Evolutionary conservation across 2,113 vertebrate species (phyloP), one percentile per base, ranked within the genome.

Genomic region (Apteryx owenii): DNA sequence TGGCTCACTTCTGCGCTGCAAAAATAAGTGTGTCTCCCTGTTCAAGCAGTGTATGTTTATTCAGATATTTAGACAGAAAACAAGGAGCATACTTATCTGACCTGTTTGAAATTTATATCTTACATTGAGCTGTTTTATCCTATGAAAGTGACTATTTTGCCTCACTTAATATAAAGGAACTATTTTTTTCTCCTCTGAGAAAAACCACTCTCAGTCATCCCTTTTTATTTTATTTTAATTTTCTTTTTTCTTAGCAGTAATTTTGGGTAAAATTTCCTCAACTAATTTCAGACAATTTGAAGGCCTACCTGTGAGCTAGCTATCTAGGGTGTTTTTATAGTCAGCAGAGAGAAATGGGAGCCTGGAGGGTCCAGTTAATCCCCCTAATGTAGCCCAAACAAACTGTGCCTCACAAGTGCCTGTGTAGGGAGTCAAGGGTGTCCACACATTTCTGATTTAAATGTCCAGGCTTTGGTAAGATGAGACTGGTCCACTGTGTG

Each of bases 391-490:
- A 22, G 19, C 17, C 33, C 71, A 66, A 53, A 60, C 46, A 61
- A 83, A 50, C 12, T 26, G 25, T 89, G 54, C 78, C 54, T 75
- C 56, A 48, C 54, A 89, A 75, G 22, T 19, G 40, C 33, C 88
- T 62, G 48, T 46, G 42, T 12, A 44, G 31, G 12, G 54, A 81
- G 3, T 38, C 44, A 58, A 0, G 1, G 1, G 1, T n/a, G 44
- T 50, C 26, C 54, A 15, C 2, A 4, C 2, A 4, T 11, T 66
- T 40, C 54, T 56, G 58, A 77, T 60, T 80, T 82, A 50, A 53
- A 3, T 22, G 40, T 22, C 0, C 3, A 80, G 48, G 20, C n/a
- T 80, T 81, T 69, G 61, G 42, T 25, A 64, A 6, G 9, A 65
- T 5, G 20, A 22, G 53, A 33, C 11, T 65, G 46, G n/a, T 72